Percentiles rank a stretch among this genome's conserved stretches.
These are phyloP conservation scores for Philaethria dido DNA, from an alignment of 2,888 invertebrate species.

Conservation along the genomic window DNA sequence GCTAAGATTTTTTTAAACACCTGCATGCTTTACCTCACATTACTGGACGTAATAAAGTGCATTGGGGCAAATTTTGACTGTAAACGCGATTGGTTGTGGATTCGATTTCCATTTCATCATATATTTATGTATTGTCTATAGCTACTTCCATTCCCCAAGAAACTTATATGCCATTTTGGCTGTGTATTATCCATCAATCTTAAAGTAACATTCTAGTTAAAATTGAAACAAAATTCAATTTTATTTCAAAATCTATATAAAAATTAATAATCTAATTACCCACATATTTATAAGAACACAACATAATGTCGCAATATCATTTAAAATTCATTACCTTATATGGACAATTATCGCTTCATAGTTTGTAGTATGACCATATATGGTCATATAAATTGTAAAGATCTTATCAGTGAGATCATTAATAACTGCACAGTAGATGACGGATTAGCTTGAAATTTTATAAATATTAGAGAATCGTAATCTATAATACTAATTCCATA, in stretches of 20 bases:
- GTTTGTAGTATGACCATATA: conserved; percentile 14
- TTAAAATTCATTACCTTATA: conserved; percentile 11
- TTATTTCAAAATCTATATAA: not conserved
- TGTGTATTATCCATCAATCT: no score
- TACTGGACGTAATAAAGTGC: no score
- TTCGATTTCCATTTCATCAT: no score
- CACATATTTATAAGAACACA: conserved; percentile 4
- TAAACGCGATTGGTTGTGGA: no score
- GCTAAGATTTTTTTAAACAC: no score
- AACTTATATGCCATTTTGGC: no score
- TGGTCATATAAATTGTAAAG: conserved; percentile 12
- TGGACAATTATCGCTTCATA: conserved; percentile 9
- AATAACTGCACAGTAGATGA: conserved; percentile 5
- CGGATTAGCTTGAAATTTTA: conserved; percentile 9
- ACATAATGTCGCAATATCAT: conserved; percentile 1
- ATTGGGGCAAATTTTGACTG: no score
- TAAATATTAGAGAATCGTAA: not conserved
- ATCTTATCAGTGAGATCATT: conserved; percentile 9
- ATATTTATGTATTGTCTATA: no score
- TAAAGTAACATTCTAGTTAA: not conserved
- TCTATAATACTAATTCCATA: not conserved
- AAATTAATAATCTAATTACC: conserved; percentile 10
- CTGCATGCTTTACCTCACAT: no score
- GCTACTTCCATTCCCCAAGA: no score
- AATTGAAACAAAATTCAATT: not conserved